Percentiles rank a stretch among this genome's conserved stretches.
phyloP scores from a whole-genome alignment of 2,888 invertebrate species.

The Stictocephala bisonia region DNA sequence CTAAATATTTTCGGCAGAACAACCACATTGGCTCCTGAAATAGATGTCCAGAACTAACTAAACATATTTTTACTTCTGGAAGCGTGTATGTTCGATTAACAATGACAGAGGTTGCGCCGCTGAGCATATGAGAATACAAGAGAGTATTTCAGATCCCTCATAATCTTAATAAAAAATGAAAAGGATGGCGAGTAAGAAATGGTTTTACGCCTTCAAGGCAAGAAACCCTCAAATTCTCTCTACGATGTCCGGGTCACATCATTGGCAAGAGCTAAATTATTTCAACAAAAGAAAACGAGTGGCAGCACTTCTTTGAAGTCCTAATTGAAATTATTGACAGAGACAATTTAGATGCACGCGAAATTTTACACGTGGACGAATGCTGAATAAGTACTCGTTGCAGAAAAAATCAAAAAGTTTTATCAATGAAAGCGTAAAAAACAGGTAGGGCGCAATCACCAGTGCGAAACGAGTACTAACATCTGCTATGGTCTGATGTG shows the following conservation, averaged over 20 bases:
- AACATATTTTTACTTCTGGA: slow-evolving; percentile 16
- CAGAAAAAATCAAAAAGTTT: no score
- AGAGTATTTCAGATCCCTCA: background rate
- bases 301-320: background rate
- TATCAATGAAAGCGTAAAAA: no score
- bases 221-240: background rate
- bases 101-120: slow-evolving; percentile 18
- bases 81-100: slow-evolving; percentile 8
- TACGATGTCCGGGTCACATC: slow-evolving; percentile 15
- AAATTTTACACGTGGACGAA: slow-evolving; percentile 31
- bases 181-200: slow-evolving; percentile 6
- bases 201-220: slow-evolving; percentile 16
- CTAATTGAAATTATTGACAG: background rate
- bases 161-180: slow-evolving; percentile 6
- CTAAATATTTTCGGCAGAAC: slow-evolving; percentile 3
- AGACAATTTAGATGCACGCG: slow-evolving; percentile 2
- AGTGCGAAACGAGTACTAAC: slow-evolving; percentile 24
- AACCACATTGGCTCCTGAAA: background rate
- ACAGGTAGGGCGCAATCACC: background rate
- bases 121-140: slow-evolving; percentile 7
- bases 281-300: slow-evolving; percentile 15
- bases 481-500: background rate
- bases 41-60: slow-evolving; percentile 3
- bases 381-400: background rate
- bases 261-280: background rate